Base-by-base conservation (phyloP, 2,888 invertebrate genomes). In the Chrysopilus asiliformis region DNA sequence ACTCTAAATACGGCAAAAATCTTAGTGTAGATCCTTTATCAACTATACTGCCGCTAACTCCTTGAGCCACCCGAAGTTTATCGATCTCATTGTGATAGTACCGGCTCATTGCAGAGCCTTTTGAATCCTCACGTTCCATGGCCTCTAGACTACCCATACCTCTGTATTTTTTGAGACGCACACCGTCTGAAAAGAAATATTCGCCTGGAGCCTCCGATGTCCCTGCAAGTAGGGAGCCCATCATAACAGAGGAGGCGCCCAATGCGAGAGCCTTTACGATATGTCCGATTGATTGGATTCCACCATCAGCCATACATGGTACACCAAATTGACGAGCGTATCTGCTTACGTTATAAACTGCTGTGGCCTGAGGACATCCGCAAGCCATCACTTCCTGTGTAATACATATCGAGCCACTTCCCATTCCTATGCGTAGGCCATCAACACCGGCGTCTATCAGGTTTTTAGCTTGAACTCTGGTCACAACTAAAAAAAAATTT, bases 331-430 rank as follows among this genome's bases (percentile, higher is more conserved):
- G 70, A 31, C 76, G 71, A 3, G 97, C 89, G 66, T 89, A 97
- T 42, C 86, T 81, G 2, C 94, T 71, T 1, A 98, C 97, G 64
- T 87, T 87, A 57, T 90, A 93, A 0, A 99, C 95, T 14, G 97
- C 97, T 4, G 97, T 97, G 2, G 90, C 95, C 64, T 98, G 97
- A 1, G 97, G 89, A 39, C 97, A 76, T 1, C 98, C 98, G 45
- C 97, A 97, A 1, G 97, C 98, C 95, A 97, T 97, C 0, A 98
- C 95, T 70, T 86, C 86, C 65, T 98, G 98, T 2, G 98, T 98
- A 45, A 98, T 98, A 57, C 98, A 98, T 51, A 99, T 99, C 8
- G 95, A 95, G 2, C 98, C 98, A 58, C 87, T 89, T 9, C 98
- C 98, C 98, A 99, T 98, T 12, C 98, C 98, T 7, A 98, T 91